Evolutionary conservation across 1,140 invertebrate genomes (phyloP).

Genomic region (Pseudachorutes palmiensis): DNA sequence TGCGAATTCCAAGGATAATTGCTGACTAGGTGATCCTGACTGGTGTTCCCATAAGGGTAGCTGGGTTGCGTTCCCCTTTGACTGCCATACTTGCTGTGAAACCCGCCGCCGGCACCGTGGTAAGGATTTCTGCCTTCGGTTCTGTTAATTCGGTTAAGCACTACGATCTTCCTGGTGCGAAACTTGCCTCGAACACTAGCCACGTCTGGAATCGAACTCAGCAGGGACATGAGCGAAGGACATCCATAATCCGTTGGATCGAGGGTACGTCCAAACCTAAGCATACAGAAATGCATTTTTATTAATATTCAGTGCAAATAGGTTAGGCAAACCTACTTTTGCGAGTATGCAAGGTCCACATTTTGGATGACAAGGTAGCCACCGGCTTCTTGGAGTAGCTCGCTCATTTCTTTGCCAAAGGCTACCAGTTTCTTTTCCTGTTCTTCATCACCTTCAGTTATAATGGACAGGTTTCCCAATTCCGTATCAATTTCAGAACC

Average conservation of each 20-base stretch:
- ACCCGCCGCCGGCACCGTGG: not conserved
- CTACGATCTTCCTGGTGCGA: constrained; percentile 8
- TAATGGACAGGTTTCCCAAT: constrained; percentile 4
- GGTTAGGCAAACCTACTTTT: constrained; percentile 28
- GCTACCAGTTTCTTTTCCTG: constrained; percentile 13
- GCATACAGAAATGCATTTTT: constrained; percentile 35
- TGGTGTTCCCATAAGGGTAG: too few relatives aligned
- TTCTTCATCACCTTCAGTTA: not conserved
- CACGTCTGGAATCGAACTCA: constrained; percentile 53
- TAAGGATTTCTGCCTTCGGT: not conserved
- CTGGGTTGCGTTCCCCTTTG: too few relatives aligned
- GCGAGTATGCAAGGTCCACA: constrained; percentile 49
- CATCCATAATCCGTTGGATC: constrained; percentile 52
- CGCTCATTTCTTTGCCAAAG: constrained; percentile 50
- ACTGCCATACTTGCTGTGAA: not conserved
- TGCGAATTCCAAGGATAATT: not conserved
- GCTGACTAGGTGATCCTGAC: not conserved
- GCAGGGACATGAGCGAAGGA: constrained; percentile 44
- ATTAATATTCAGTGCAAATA: too few relatives aligned
- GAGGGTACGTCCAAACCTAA: constrained; percentile 49
- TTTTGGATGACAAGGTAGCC: constrained; percentile 49
- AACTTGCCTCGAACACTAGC: constrained; percentile 43
- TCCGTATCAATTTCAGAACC: constrained; percentile 21
- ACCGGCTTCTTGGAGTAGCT: constrained; percentile 47
- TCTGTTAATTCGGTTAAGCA: not conserved